These are phyloP conservation scores for Dicycla oo DNA, from an alignment of 2,888 invertebrate species.

Conservation along the genomic window DNA sequence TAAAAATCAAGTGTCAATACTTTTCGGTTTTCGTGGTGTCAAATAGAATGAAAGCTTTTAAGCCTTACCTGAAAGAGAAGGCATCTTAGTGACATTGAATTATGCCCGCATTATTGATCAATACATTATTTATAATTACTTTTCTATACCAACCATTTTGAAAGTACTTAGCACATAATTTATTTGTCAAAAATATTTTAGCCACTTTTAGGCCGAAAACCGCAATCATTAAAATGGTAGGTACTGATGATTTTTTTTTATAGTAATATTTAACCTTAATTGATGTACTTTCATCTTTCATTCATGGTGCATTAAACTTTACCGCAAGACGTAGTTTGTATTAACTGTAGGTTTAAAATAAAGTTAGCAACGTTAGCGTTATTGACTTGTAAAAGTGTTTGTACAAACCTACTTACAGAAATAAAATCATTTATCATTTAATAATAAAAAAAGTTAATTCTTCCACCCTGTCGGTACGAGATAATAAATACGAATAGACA, in stretches of 20 bases:
- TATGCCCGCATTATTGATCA: background rate
- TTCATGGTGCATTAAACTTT: slow-evolving; percentile 33
- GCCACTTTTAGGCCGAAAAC: slow-evolving; percentile 21
- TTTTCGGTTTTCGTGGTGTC: background rate
- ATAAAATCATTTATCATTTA: too few relatives aligned
- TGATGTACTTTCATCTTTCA: slow-evolving; percentile 16
- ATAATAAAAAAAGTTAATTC: background rate
- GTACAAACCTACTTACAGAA: too few relatives aligned
- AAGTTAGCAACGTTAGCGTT: background rate
- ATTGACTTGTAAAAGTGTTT: too few relatives aligned
- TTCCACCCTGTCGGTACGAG: background rate
- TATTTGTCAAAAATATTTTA: slow-evolving; percentile 23
- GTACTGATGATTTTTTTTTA: background rate
- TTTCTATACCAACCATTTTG: slow-evolving; percentile 9
- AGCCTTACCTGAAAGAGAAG: background rate
- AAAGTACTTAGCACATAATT: slow-evolving; percentile 27
- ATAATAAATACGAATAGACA: background rate
- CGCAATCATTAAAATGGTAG: slow-evolving; percentile 19
- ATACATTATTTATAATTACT: background rate
- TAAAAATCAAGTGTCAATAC: background rate
- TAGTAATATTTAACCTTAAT: slow-evolving; percentile 16
- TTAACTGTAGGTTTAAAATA: background rate
- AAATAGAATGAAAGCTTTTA: slow-evolving; percentile 2
- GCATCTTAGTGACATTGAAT: background rate
- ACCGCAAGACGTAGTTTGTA: slow-evolving; percentile 17